Conservation (phyloP, 2,888 invertebrate species). For the Unio pictorum region DNA sequence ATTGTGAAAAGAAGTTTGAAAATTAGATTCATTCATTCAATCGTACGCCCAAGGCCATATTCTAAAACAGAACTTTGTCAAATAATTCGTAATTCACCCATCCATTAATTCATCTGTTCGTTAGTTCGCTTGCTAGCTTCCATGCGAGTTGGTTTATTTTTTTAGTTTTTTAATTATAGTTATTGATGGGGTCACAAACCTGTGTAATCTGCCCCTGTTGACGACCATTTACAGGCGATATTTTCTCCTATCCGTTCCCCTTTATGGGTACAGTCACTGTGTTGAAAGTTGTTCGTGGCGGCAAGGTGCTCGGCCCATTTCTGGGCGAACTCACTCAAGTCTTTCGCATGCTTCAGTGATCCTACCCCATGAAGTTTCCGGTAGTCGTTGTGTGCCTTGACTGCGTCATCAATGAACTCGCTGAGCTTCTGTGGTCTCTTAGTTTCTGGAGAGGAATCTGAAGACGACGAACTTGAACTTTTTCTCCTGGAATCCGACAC, state of each 20-base stretch:
- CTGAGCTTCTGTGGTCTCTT: slow-evolving; percentile 79
- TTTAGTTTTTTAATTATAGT: background rate
- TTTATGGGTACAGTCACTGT: slow-evolving; percentile 82
- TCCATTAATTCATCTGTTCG: too few species aligned
- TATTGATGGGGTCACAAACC: slow-evolving; percentile 35
- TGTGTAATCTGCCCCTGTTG: slow-evolving; percentile 58
- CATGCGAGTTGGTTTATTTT: background rate
- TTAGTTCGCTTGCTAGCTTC: too few species aligned
- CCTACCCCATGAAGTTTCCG: slow-evolving; percentile 39
- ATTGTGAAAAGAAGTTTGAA: too few species aligned
- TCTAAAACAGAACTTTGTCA: too few species aligned
- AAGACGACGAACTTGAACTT: slow-evolving; percentile 12
- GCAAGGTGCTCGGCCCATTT: slow-evolving; percentile 91
- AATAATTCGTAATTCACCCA: too few species aligned
- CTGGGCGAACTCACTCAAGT: slow-evolving; percentile 75
- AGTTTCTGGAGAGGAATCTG: slow-evolving; percentile 81
- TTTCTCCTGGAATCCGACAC: slow-evolving; percentile 77
- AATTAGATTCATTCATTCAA: too few species aligned
- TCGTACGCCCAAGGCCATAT: too few species aligned
- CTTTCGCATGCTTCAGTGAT: slow-evolving; percentile 53
- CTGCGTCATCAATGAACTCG: slow-evolving; percentile 57
- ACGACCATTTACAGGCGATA: slow-evolving; percentile 66
- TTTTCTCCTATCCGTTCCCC: slow-evolving; percentile 77
- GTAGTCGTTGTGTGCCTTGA: slow-evolving; percentile 57
- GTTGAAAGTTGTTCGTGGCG: slow-evolving; percentile 84